Percentiles rank a stretch among this genome's conserved stretches.
These are phyloP conservation scores for Zelleria hepariella DNA, from an alignment of 2,888 invertebrate genomes.

Conservation along the genomic window DNA sequence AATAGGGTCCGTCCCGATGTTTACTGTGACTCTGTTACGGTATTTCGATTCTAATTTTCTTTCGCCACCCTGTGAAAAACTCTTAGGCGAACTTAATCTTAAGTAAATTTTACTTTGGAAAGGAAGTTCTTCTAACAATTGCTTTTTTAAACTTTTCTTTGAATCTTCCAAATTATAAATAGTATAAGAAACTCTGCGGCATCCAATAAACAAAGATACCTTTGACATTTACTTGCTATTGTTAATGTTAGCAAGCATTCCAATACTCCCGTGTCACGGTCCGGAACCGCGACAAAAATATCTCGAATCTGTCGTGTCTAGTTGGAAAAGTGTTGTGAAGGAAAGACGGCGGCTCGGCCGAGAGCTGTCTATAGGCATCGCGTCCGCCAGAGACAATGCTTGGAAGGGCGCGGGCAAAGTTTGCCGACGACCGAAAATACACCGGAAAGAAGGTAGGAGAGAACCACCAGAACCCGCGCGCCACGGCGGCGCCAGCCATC, in stretches of 20 bases:
- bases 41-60: conserved; percentile 54
- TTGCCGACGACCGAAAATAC: conserved; percentile 32
- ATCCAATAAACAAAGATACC: background rate
- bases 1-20: conserved; percentile 47
- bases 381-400: conserved; percentile 15
- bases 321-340: conserved; percentile 6
- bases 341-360: conserved; percentile 15
- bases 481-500: conserved; percentile 42
- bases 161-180: background rate
- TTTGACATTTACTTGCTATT: background rate
- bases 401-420: conserved; percentile 11
- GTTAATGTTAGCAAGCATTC: background rate
- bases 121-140: conserved; percentile 3
- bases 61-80: conserved; percentile 25
- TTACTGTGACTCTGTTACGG: conserved; percentile 47
- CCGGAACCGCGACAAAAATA: conserved; percentile 7
- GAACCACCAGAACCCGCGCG: conserved; percentile 23
- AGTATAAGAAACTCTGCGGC: background rate
- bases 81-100: conserved; percentile 28
- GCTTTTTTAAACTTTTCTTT: background rate
- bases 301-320: conserved; percentile 14
- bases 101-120: conserved; percentile 20
- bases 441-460: conserved; percentile 19
- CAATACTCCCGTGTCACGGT: background rate
- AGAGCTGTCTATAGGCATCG: conserved; percentile 18